Conservation (phyloP, 2,888 invertebrate species). For the Noctua janthe region DNA sequence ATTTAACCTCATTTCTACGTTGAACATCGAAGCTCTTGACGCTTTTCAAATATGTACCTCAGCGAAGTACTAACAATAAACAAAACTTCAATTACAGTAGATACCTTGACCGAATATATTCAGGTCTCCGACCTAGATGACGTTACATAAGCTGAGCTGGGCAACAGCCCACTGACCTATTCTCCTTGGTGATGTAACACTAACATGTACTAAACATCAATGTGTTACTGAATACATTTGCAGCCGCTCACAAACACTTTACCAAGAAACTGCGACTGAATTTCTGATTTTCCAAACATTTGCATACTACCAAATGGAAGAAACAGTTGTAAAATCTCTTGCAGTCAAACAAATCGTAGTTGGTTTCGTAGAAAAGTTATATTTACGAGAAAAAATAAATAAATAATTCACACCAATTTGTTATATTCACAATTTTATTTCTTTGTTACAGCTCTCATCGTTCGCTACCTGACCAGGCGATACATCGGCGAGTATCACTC, state of each 20-base stretch:
- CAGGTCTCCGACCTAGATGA: conserved; percentile 70
- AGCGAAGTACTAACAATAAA: conserved; percentile 45
- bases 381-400: not conserved
- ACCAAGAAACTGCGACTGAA: conserved; percentile 31
- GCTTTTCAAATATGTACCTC: not conserved
- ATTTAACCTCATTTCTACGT: conserved; percentile 16
- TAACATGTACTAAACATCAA: conserved; percentile 65
- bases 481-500: conserved; percentile 96
- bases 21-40: not conserved
- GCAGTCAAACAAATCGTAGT: not conserved
- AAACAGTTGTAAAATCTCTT: conserved; percentile 25
- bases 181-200: conserved; percentile 76
- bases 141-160: conserved; percentile 75
- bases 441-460: conserved; percentile 92
- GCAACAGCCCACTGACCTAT: conserved; percentile 75
- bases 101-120: conserved; percentile 64
- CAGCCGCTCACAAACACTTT: conserved; percentile 5
- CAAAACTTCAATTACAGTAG: conserved; percentile 38
- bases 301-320: not conserved
- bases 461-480: conserved; percentile 94
- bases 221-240: conserved; percentile 26
- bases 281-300: conserved; percentile 26
- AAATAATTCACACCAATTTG: not conserved
- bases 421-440: conserved; percentile 17
- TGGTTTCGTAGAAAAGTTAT: not conserved